Evolutionary conservation across 2,113 vertebrate genomes (phyloP).

Genomic region (Marcusenius ussheri): DNA sequence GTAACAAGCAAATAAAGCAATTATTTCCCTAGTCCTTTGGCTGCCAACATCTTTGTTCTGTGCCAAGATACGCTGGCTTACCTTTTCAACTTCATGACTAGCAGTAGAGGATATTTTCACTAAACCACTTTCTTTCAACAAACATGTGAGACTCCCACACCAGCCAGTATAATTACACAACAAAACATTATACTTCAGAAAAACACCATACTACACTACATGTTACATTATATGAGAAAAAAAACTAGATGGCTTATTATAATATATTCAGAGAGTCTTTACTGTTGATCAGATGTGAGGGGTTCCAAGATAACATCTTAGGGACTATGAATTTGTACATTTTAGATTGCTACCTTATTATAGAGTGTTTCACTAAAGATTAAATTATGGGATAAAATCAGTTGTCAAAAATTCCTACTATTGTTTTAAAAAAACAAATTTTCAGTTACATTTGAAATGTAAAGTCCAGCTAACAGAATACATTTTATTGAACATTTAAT

Average conservation of each 20-base stretch:
- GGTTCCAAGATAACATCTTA: neutral
- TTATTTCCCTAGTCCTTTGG: neutral
- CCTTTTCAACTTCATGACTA: neutral
- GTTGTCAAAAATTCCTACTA: neutral
- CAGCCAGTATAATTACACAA: neutral
- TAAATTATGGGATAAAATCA: neutral
- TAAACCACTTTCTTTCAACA: neutral
- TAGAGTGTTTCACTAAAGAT: neutral
- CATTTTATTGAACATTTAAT: neutral
- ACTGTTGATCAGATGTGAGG: neutral
- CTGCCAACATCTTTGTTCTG: neutral
- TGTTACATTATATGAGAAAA: neutral
- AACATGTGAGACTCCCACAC: neutral
- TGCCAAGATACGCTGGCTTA: neutral
- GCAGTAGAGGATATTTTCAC: neutral
- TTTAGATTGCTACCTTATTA: neutral
- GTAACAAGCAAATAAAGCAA: slow-evolving; percentile 11
- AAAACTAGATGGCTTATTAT: neutral
- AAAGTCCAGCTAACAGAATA: neutral
- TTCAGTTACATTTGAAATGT: neutral
- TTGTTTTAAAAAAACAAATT: neutral
- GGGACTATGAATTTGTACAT: neutral
- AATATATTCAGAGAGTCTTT: neutral
- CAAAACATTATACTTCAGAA: neutral
- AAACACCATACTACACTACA: neutral